These are phyloP conservation scores for Dryas iulia DNA, from an alignment of 1,140 invertebrate species.

Conservation along the genomic window DNA sequence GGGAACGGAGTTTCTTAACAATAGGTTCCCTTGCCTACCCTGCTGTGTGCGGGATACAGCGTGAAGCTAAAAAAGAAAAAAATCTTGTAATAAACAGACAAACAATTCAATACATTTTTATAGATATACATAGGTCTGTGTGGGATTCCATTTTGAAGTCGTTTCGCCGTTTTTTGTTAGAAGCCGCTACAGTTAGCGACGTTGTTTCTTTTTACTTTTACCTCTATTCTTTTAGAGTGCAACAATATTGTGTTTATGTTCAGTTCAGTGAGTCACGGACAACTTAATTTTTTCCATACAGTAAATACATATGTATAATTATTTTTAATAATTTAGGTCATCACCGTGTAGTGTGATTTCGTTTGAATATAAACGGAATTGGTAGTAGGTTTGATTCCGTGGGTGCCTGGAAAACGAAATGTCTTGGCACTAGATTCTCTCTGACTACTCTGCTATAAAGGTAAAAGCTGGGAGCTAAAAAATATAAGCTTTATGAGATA, in stretches of 20 bases:
- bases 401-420: too few species aligned
- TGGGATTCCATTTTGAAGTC: slow-evolving; percentile 27
- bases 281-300: not conserved
- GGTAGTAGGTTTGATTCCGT: too few species aligned
- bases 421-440: too few species aligned
- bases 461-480: too few species aligned
- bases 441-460: too few species aligned
- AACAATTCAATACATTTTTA: slow-evolving; percentile 3
- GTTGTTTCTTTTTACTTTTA: slow-evolving; percentile 26
- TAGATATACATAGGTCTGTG: slow-evolving; percentile 15
- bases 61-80: too few species aligned
- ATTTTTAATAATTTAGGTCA: not conserved
- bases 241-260: slow-evolving; percentile 2
- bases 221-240: slow-evolving; percentile 1
- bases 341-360: too few species aligned
- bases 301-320: not conserved
- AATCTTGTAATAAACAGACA: slow-evolving; percentile 18
- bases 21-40: too few species aligned
- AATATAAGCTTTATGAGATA: too few species aligned
- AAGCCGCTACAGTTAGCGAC: slow-evolving; percentile 42
- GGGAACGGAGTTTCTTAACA: too few species aligned
- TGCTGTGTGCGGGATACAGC: too few species aligned
- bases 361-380: too few species aligned
- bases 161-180: slow-evolving; percentile 38
- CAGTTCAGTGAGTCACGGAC: not conserved